Evolutionary conservation across 2,113 vertebrate species (phyloP).

Genomic region (Todiramphus chloris): DNA sequence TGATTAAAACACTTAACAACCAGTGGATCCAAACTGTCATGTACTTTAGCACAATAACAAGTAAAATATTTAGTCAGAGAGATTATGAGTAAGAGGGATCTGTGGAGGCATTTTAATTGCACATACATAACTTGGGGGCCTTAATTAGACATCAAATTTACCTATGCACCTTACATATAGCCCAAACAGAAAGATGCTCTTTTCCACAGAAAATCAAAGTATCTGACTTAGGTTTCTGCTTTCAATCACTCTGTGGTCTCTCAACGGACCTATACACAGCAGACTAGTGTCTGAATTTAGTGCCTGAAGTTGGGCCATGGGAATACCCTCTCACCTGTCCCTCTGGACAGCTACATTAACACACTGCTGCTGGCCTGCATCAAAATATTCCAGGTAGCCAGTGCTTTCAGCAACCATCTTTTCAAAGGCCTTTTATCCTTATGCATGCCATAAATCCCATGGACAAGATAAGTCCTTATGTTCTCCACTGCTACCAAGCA

Average conservation of each 20-base stretch:
- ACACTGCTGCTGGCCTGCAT: neutral
- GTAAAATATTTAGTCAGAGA: neutral
- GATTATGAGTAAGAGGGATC: neutral
- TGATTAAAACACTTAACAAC: neutral
- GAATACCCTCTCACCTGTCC: neutral
- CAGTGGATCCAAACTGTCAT: neutral
- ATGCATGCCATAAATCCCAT: fast-evolving
- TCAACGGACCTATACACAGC: neutral
- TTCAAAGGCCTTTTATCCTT: neutral
- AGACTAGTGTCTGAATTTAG: neutral
- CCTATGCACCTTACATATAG: neutral
- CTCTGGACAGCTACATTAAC: no score
- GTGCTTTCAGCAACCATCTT: neutral
- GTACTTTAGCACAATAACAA: neutral
- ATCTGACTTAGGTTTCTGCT: neutral
- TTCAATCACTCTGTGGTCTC: neutral
- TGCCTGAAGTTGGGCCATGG: neutral
- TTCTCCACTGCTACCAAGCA: neutral
- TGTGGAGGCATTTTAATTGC: neutral
- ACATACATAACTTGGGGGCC: fast-evolving
- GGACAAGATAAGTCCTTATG: neutral
- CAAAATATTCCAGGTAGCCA: neutral
- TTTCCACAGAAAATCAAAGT: neutral
- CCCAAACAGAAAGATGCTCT: fast-evolving
- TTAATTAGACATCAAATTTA: neutral